These are phyloP conservation scores for Agelastica alni DNA, from an alignment of 2,888 invertebrate genomes.

Conservation along the genomic window DNA sequence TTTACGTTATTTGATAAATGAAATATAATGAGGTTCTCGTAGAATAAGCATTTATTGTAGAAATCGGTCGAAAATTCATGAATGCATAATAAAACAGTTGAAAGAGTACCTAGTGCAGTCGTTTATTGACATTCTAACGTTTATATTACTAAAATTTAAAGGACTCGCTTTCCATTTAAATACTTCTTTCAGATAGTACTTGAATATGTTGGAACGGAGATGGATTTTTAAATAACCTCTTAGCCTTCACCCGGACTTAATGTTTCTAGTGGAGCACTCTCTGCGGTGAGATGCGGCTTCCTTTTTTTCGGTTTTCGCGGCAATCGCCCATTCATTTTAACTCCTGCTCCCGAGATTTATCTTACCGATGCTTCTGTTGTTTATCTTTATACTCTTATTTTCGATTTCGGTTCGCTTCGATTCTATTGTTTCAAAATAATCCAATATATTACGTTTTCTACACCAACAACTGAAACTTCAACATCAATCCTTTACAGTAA, in stretches of 20 bases:
- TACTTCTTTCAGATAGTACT: constrained; percentile 50
- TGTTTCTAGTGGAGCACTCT: constrained; percentile 43
- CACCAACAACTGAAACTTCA: neutral
- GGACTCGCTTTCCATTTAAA: constrained; percentile 54
- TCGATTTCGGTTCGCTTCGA: constrained; percentile 13
- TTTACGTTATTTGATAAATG: neutral
- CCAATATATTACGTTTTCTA: constrained; percentile 1
- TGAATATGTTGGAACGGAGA: constrained; percentile 50
- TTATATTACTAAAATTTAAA: constrained; percentile 53
- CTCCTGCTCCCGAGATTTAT: constrained; percentile 19
- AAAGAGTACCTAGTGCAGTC: constrained; percentile 41
- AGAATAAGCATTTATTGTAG: constrained; percentile 25
- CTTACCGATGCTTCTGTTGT: constrained; percentile 15
- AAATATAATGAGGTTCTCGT: neutral
- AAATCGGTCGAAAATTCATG: constrained; percentile 32
- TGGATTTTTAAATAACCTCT: constrained; percentile 54
- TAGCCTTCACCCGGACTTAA: constrained; percentile 47
- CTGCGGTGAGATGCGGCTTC: constrained; percentile 33
- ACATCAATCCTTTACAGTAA: neutral
- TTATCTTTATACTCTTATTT: constrained; percentile 17
- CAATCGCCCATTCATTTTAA: constrained; percentile 22
- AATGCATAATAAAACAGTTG: constrained; percentile 44
- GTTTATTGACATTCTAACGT: constrained; percentile 45
- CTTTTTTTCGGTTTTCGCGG: constrained; percentile 19
- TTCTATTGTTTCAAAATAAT: constrained; percentile 16